phyloP scores from a whole-genome alignment of 2,113 vertebrate genomes.

The Nycticorax nycticorax region DNA sequence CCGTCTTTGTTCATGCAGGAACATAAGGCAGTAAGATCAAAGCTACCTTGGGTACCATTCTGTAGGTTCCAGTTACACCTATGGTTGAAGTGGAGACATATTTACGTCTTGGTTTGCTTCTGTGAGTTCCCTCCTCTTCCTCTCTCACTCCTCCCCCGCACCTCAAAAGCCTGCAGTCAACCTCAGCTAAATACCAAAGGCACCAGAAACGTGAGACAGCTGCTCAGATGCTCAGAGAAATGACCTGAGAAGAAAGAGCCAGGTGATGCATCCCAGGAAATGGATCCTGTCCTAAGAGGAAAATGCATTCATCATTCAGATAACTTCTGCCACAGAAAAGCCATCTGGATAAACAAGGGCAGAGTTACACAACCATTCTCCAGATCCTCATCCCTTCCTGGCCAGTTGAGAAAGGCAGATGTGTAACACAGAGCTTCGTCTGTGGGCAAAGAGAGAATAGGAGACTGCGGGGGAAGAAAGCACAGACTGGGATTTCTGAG shows the following conservation, averaged over 20 bases:
- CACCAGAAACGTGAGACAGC: slow-evolving; percentile 53
- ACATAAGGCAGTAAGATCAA: slow-evolving; percentile 18
- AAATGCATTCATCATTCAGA: slow-evolving; percentile 65
- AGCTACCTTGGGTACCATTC: background rate
- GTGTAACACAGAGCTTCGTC: background rate
- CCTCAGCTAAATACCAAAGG: background rate
- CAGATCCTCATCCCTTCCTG: slow-evolving; percentile 18
- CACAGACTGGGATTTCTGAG: background rate
- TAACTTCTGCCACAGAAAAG: slow-evolving; percentile 45
- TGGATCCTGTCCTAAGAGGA: slow-evolving; percentile 33
- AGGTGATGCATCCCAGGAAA: slow-evolving; percentile 67
- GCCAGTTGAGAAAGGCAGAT: slow-evolving; percentile 33
- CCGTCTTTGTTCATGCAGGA: background rate
- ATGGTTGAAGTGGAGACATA: background rate
- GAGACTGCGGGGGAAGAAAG: background rate
- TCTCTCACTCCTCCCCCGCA: background rate
- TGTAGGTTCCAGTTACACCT: slow-evolving; percentile 30
- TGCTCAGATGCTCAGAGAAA: slow-evolving; percentile 47
- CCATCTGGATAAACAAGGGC: slow-evolving; percentile 70
- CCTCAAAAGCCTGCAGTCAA: background rate
- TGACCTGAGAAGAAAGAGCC: slow-evolving; percentile 53
- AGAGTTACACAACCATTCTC: slow-evolving; percentile 10
- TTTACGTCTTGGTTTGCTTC: slow-evolving; percentile 2
- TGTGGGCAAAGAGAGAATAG: background rate
- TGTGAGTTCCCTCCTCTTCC: background rate